Conservation (phyloP, 2,797 vertebrate genomes). For the Coranthus polyacanthus region DNA sequence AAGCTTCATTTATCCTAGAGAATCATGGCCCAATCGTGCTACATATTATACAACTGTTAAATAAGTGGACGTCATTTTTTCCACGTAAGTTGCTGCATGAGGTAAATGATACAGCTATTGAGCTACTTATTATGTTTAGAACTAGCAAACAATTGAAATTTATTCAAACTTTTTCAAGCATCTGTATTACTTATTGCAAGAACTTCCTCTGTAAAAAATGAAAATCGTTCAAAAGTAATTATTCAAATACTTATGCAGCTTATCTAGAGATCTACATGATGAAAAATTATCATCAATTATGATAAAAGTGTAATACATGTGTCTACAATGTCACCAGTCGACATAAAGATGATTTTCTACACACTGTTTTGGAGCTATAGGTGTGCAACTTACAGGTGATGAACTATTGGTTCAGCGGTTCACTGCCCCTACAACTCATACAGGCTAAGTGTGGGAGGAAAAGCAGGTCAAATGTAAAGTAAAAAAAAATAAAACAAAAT, state of each 20-base stretch:
- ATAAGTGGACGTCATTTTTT: neutral
- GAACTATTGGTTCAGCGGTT: constrained; percentile 92
- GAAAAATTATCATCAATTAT: too few relatives aligned
- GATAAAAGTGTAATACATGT: neutral
- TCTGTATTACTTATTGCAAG: neutral
- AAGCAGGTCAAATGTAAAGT: constrained; percentile 92
- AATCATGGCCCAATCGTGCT: neutral
- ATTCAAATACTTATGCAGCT: neutral
- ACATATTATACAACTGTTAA: neutral
- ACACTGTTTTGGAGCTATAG: constrained; percentile 80
- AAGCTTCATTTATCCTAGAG: too few relatives aligned
- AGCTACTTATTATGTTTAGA: neutral
- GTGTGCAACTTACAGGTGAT: constrained; percentile 92
- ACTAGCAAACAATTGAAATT: too few relatives aligned
- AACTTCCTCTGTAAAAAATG: neutral
- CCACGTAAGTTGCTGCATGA: neutral
- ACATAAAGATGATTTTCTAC: constrained; percentile 44
- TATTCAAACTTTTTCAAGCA: too few relatives aligned
- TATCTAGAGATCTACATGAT: too few relatives aligned
- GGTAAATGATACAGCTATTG: neutral
- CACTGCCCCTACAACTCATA: constrained; percentile 94
- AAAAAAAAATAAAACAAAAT: constrained; percentile 73
- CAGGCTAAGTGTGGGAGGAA: constrained; percentile 91
- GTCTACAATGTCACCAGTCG: neutral
- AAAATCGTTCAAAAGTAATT: neutral